Evolutionary conservation across 1,140 invertebrate genomes (phyloP).

Genomic region (Coboldia fuscipes): DNA sequence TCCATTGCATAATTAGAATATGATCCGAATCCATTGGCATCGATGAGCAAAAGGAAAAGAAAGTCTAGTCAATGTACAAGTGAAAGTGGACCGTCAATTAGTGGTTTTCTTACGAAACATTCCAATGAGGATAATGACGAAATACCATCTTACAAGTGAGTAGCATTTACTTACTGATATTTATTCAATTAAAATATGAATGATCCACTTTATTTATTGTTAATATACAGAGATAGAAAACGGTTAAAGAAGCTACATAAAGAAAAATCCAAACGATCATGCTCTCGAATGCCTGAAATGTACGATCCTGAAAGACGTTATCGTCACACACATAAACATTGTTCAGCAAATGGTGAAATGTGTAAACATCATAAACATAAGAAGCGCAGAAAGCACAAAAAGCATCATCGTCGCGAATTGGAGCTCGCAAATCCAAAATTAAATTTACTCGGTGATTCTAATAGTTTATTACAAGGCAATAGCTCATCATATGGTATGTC

Average conservation of each 20-base stretch:
- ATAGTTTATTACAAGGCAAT: no score
- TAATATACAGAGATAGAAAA: slow-evolving; percentile 37
- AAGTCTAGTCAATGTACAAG: slow-evolving; percentile 26
- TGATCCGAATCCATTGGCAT: slow-evolving; percentile 55
- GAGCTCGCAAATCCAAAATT: no score
- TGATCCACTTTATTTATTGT: slow-evolving; percentile 2
- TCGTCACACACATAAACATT: slow-evolving; percentile 44
- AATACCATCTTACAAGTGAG: no score
- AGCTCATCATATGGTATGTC: no score
- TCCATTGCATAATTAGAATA: slow-evolving; percentile 30
- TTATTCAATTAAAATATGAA: no score
- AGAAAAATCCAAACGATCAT: slow-evolving; percentile 36
- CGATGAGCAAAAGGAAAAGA: slow-evolving; percentile 48
- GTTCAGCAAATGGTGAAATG: slow-evolving; percentile 33
- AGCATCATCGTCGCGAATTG: slow-evolving; percentile 36
- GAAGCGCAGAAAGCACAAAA: slow-evolving; percentile 55
- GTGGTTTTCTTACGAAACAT: not conserved
- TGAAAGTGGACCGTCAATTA: not conserved
- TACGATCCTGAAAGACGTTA: not conserved
- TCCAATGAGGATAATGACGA: slow-evolving; percentile 17
- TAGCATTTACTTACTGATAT: no score
- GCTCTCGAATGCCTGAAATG: no score
- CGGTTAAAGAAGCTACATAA: slow-evolving; percentile 45
- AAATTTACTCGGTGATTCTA: no score
- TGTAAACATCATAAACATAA: slow-evolving; percentile 49